Base-by-base conservation (phyloP, 2,797 vertebrate genomes). In the Babyrousa celebensis region DNA sequence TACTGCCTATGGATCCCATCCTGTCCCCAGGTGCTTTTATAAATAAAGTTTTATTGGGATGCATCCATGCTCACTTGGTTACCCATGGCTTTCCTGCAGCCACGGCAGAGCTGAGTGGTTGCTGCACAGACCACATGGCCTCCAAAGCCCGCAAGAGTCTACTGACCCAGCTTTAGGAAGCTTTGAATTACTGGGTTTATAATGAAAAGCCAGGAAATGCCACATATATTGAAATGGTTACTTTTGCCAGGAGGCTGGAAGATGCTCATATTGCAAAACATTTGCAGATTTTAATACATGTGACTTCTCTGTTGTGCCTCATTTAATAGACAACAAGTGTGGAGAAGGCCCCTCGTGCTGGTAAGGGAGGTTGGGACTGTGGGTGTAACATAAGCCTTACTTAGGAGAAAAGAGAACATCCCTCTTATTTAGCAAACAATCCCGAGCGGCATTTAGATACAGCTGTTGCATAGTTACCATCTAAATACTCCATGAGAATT, bases 111-210 rank as follows among this genome's bases (percentile, higher is more conserved):
- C 23, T 71, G 17, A 71, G 29, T 71, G 29, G 2, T 29, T 80
- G 27, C 25, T 23, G 86, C 10, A 20, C 58, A 56, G 87, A 72
- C 23, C n/a, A 0, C 43, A 16, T 40, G 36, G 9, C 5, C 43
- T 84, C 18, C 40, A 82, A 75, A 79, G 25, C 20, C 75, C 86
- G 36, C 83, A 70, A 62, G 65, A 23, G 18, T 60, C 58, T 86
- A 17, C n/a, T 68, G 68, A 75, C 15, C 9, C 10, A 21, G 27
- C 43, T 89, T 82, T 82, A 71, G 29, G 32, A 48, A 78, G 17
- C 17, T 71, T 78, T 63, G 85, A 77, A 77, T 96, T 40, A 78
- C 5, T 65, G 58, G 11, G 58, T 90, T 95, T 94, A 77, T 25
- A 40, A 15, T 16, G 63, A 72, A 80, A 77, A 93, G 63, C 1